phyloP scores from a whole-genome alignment of 2,113 vertebrate genomes.

The Hypocryptadius cinnamomeus region DNA sequence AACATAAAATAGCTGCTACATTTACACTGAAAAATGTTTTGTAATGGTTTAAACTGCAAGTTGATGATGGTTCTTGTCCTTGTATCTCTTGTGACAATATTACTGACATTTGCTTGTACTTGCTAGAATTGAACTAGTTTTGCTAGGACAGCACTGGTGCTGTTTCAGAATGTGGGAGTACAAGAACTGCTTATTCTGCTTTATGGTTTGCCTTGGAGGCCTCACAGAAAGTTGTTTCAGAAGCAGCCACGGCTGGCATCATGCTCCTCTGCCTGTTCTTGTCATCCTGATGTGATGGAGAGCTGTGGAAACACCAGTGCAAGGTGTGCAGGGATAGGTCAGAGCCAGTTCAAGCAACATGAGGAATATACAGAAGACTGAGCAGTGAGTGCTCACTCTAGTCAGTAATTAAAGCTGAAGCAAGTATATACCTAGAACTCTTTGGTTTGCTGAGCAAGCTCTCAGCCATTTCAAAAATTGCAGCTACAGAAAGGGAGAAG shows the following conservation, averaged over 20 bases:
- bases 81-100: background rate
- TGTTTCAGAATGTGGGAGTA: background rate
- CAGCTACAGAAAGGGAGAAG: background rate
- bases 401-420: background rate
- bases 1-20: background rate
- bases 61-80: background rate
- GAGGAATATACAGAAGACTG: background rate
- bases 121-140: background rate
- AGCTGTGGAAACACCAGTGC: background rate
- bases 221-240: background rate
- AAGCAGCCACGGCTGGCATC: background rate
- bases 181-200: background rate
- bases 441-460: background rate
- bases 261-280: background rate
- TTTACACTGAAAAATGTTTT: background rate
- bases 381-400: background rate
- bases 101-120: background rate
- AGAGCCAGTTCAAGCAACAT: background rate
- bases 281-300: background rate
- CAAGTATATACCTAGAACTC: background rate
- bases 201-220: background rate
- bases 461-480: background rate
- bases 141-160: background rate
- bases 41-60: background rate
- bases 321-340: background rate